Base-by-base conservation (phyloP, 2,113 vertebrate genomes). In the Parus major region DNA sequence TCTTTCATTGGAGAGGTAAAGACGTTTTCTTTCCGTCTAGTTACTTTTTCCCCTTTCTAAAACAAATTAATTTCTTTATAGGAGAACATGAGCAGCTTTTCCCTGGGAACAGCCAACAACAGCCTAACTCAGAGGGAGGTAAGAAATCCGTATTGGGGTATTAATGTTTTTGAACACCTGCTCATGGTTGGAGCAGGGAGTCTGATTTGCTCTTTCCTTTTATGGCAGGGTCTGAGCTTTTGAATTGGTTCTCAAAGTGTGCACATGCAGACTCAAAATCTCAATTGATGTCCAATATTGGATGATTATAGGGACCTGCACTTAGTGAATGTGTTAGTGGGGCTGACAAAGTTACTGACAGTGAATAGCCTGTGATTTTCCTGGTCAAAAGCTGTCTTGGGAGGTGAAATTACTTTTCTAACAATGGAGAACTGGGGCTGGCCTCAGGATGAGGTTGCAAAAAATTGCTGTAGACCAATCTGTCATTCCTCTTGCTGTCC, bases 31-130 rank as follows among this genome's bases (percentile, higher is more conserved):
- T 90, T 53, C 36, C 49, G 9, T 25, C 25, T 31, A 55, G 22
- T 63, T 81, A 25, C 24, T 82, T 79, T 85, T 85, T 31, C 31
- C 31, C 49, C 64, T 73, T 85, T 69, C 11, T 85, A 82, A 92
- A 64, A 59, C 16, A 61, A 76, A 50, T 36, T 33, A 1, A 52
- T 82, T 69, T 92, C 0, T 4, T 90, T 82, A 7, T 13, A 92
- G 81, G 29, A 64, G n/a, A 65, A 56, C 3, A 1, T 23, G 9
- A 59, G 3, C 42, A 8, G 20, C 41, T 73, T 64, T 15, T 1
- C 42, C 0, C 2, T 76, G 8, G 1, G 8, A 18, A 28, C 6
- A 13, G 3, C 18, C 19, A 68, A 36, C 47, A 78, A 44, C 42
- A n/a, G 28, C 24, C 10, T 60, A 29, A 41, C 19, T 46, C 50